Evolutionary conservation across 2,797 vertebrate species (phyloP).

Genomic region (Lophotriccus pileatus): DNA sequence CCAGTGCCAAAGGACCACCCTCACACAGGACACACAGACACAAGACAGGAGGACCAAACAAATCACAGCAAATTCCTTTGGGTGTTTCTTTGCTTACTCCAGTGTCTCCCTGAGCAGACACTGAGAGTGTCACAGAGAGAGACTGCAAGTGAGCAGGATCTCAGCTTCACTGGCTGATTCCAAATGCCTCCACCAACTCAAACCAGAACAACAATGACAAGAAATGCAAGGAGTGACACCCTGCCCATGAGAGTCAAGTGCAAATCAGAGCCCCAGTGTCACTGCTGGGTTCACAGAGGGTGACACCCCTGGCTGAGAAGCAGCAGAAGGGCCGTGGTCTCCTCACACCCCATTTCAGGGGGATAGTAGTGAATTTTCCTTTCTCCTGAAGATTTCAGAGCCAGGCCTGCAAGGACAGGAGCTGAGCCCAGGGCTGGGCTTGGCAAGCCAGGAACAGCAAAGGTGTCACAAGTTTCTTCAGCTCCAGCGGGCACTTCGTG

Average conservation of each 20-base stretch:
- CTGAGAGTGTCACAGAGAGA: background rate
- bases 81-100: background rate
- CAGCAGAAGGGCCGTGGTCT: background rate
- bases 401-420: background rate
- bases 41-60: background rate
- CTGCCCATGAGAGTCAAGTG: accelerated
- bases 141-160: accelerated
- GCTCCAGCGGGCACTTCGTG: background rate
- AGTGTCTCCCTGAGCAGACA: background rate
- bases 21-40: background rate
- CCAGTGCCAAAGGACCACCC: background rate
- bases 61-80: background rate
- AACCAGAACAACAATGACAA: background rate
- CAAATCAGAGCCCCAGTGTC: background rate
- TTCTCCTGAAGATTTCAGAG: background rate
- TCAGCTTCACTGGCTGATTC: background rate
- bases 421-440: background rate
- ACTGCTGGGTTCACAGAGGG: background rate
- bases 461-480: background rate
- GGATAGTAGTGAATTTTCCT: background rate
- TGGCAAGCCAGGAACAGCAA: background rate
- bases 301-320: background rate
- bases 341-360: background rate
- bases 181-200: background rate
- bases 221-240: background rate